phyloP scores from a whole-genome alignment of 2,888 invertebrate species.

The Ditula angustiorana region DNA sequence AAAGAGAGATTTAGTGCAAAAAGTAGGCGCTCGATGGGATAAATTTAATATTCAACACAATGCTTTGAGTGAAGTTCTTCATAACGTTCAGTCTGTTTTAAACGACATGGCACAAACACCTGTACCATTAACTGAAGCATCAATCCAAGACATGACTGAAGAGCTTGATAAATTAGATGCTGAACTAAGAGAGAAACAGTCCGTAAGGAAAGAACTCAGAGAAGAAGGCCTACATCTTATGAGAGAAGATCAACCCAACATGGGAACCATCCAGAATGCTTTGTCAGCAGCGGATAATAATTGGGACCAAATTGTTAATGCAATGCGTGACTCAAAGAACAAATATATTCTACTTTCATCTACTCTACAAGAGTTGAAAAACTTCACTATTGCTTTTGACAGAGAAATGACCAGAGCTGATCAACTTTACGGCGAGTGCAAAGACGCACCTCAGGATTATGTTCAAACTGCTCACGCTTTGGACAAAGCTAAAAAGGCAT shows the following conservation, averaged over 20 bases:
- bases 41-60: conserved; percentile 91
- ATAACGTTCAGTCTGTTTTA: conserved; percentile 84
- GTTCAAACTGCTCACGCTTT: conserved; percentile 89
- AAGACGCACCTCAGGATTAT: conserved; percentile 89
- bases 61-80: conserved; percentile 87
- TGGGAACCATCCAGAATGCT: conserved; percentile 92
- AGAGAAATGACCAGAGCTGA: conserved; percentile 89
- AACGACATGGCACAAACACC: conserved; percentile 84
- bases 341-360: conserved; percentile 90
- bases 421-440: conserved; percentile 87
- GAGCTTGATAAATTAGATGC: conserved; percentile 83
- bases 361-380: conserved; percentile 91
- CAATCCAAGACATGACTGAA: conserved; percentile 79
- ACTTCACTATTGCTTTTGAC: conserved; percentile 89
- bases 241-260: conserved; percentile 92
- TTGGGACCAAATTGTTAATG: conserved; percentile 92
- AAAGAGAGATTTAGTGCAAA: conserved; percentile 88
- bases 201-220: conserved; percentile 89
- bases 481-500: conserved; percentile 91
- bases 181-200: conserved; percentile 85
- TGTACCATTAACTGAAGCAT: conserved; percentile 75
- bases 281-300: conserved; percentile 91
- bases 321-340: conserved; percentile 90
- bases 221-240: conserved; percentile 92
- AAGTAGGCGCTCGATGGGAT: conserved; percentile 91